Evolutionary conservation across 2,797 vertebrate genomes (phyloP), one percentile per base, ranked within the genome.

Genomic region (Lagodon rhomboides): DNA sequence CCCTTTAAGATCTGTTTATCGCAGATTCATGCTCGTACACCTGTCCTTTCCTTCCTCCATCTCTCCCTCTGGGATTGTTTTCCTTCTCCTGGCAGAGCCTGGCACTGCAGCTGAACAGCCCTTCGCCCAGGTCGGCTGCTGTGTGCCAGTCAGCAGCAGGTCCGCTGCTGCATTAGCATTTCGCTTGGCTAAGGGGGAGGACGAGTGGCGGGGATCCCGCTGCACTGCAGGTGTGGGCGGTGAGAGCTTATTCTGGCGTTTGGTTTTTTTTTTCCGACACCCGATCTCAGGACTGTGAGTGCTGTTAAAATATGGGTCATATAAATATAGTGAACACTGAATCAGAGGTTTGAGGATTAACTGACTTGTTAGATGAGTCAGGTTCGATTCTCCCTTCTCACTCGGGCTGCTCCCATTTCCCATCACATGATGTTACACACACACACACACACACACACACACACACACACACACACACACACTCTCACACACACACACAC

Each of bases 191-290:
- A 43, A 62, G 67, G 63, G 30, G 60, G 38, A 30, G 43, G 53
- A 22, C 6, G 27, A 12, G 38, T 34, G 3, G 18, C 18, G 66
- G 72, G 74, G 54, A 68, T 84, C 63, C 66, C 58, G 1, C 71
- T 77, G 83, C 83, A 79, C 79, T 86, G 87, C 85, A 89, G 81
- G 75, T 84, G 73, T 70, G 13, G 60, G 30, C 43, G 70, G 46
- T 12, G 71, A 47, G 23, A 77, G 50, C 27, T 62, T 50, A 50
- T 12, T 23, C 8, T 27, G 44, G 11, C 22, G 11, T 53, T 62
- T 77, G 3, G 12, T 25, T 53, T 47, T 8, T 61, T 22, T 53
- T 47, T 8, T 12, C n/a, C 12, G 15, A n/a, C 46, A 27, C 22
- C 5, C 20, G n/a, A 54, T 8, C 50, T 20, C 34, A 43, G 11